Percentiles rank a stretch among this genome's conserved stretches.
These are phyloP conservation scores for Clinocottus analis DNA, from an alignment of 2,113 vertebrate genomes.

Conservation along the genomic window DNA sequence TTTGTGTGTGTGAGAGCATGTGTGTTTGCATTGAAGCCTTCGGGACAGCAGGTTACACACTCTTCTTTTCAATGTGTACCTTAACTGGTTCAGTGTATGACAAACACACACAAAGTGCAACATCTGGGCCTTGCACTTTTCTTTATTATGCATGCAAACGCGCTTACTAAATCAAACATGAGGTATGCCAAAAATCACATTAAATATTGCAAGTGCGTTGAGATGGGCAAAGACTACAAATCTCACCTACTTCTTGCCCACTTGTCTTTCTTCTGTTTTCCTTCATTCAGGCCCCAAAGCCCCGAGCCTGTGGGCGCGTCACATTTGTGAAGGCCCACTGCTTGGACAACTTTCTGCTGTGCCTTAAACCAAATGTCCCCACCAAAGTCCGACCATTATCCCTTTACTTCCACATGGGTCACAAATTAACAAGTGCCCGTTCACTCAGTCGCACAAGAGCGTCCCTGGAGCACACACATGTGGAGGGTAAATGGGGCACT, in stretches of 20 bases:
- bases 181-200: slow-evolving; percentile 31
- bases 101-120: slow-evolving; percentile 59
- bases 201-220: slow-evolving; percentile 17
- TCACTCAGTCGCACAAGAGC: slow-evolving; percentile 30
- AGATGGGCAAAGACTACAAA: slow-evolving; percentile 8
- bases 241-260: neutral
- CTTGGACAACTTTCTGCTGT: slow-evolving; percentile 27
- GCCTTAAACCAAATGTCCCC: slow-evolving; percentile 27
- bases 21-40: slow-evolving; percentile 33
- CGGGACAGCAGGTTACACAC: slow-evolving; percentile 28
- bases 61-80: slow-evolving; percentile 26
- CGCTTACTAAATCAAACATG: slow-evolving; percentile 43
- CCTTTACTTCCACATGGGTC: slow-evolving; percentile 35
- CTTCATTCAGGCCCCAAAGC: neutral
- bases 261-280: slow-evolving; percentile 6
- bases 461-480: slow-evolving; percentile 31
- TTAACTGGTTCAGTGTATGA: slow-evolving; percentile 36
- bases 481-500: slow-evolving; percentile 17
- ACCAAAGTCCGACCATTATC: slow-evolving; percentile 11
- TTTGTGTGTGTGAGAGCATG: slow-evolving; percentile 14
- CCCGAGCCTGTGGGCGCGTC: slow-evolving; percentile 37
- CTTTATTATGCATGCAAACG: slow-evolving; percentile 53
- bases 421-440: slow-evolving; percentile 41
- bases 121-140: slow-evolving; percentile 38
- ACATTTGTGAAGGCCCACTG: slow-evolving; percentile 56